These are phyloP conservation scores for Telmatochromis bifrenatus DNA, from an alignment of 2,113 vertebrate genomes.

Conservation along the genomic window DNA sequence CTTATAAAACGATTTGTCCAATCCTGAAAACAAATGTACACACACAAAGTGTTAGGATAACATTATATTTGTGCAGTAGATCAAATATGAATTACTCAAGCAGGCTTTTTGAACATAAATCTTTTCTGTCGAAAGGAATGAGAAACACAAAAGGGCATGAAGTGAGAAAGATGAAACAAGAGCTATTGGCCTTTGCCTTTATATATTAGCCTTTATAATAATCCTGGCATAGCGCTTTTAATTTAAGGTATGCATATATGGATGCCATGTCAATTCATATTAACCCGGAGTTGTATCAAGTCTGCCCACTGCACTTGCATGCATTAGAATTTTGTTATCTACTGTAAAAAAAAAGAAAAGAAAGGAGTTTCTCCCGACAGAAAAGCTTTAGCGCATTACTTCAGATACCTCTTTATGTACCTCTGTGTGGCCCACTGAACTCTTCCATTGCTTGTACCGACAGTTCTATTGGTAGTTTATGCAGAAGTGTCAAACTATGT, in stretches of 20 bases:
- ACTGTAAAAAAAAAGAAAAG: background rate
- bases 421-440: background rate
- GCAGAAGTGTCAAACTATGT: background rate
- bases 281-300: background rate
- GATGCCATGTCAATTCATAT: background rate
- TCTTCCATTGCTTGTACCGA: background rate
- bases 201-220: background rate
- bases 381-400: background rate
- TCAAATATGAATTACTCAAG: background rate
- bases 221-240: background rate
- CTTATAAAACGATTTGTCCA: background rate
- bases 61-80: background rate
- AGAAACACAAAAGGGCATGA: background rate
- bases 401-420: background rate
- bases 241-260: background rate
- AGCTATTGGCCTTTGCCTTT: background rate
- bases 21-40: background rate
- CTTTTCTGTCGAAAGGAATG: background rate
- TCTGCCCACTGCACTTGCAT: slow-evolving; percentile 2
- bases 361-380: background rate
- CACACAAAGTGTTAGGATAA: background rate
- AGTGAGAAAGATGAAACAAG: slow-evolving; percentile 6
- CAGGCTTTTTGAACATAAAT: background rate
- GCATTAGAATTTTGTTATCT: background rate
- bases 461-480: background rate